These are phyloP conservation scores for Caenorhabditis sp. DNA, from an alignment of 2,888 invertebrate genomes.

Conservation along the genomic window DNA sequence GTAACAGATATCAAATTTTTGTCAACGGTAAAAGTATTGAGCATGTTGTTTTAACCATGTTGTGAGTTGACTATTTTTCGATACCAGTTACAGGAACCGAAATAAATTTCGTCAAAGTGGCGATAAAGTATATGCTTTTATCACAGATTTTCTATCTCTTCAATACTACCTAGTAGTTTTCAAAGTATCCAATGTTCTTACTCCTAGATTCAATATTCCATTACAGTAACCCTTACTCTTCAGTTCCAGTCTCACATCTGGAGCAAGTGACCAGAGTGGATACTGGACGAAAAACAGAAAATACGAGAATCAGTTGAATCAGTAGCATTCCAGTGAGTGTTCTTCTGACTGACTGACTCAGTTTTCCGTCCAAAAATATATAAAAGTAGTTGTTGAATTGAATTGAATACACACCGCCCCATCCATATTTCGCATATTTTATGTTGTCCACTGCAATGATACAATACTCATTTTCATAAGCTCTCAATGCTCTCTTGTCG, in stretches of 20 bases:
- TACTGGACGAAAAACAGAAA: conserved; percentile 12
- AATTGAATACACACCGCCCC: conserved; percentile 37
- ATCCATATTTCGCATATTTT: conserved; percentile 49
- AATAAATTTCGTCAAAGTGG: too few species aligned
- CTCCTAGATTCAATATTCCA: too few species aligned
- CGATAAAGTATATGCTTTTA: too few species aligned
- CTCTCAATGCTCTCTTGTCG: conserved; percentile 35
- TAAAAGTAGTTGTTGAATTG: conserved; percentile 24
- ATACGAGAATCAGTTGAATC: conserved; percentile 28
- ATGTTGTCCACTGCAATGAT: conserved; percentile 32
- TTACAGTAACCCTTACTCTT: too few species aligned
- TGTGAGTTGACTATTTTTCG: too few species aligned
- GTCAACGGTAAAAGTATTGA: too few species aligned
- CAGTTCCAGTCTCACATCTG: conserved; percentile 42
- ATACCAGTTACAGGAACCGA: too few species aligned
- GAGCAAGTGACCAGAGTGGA: conserved; percentile 46
- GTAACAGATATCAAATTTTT: too few species aligned
- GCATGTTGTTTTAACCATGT: too few species aligned
- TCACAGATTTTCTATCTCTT: too few species aligned
- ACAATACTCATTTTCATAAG: conserved; percentile 67
- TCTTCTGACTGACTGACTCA: conserved; percentile 19
- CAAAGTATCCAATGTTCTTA: too few species aligned
- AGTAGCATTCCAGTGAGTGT: conserved; percentile 12
- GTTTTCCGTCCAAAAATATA: conserved; percentile 18
- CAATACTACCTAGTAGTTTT: too few species aligned